phyloP scores from a whole-genome alignment of 2,113 vertebrate species.

The Hypomesus transpacificus region DNA sequence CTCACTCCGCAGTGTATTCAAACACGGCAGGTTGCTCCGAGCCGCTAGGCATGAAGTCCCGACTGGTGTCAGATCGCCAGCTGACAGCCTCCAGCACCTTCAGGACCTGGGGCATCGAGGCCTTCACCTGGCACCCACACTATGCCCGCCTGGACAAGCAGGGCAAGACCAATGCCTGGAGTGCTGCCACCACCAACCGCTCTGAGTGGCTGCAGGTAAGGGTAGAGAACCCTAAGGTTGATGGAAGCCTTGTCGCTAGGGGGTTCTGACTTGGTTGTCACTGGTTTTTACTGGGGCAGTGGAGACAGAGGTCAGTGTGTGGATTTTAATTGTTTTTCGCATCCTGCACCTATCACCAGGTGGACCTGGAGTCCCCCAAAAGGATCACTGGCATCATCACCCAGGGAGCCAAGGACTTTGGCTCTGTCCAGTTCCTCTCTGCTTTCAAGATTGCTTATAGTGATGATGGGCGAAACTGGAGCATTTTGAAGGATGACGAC shows the following conservation, averaged over 20 bases:
- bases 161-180: constrained; percentile 97
- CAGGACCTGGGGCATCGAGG: constrained; percentile 86
- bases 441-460: constrained; percentile 89
- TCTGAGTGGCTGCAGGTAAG: constrained; percentile 92
- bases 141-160: constrained; percentile 87
- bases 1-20: constrained; percentile 77
- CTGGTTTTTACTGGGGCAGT: background rate
- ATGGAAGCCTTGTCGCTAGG: background rate
- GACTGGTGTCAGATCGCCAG: constrained; percentile 77
- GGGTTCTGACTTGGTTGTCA: background rate
- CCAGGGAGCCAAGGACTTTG: constrained; percentile 95
- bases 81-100: constrained; percentile 87
- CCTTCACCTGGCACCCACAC: constrained; percentile 86
- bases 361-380: constrained; percentile 80
- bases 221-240: background rate
- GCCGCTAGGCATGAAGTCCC: constrained; percentile 88
- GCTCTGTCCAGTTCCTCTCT: constrained; percentile 85
- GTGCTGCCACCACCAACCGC: constrained; percentile 67
- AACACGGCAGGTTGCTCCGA: constrained; percentile 91
- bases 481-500: constrained; percentile 70
- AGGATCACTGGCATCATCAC: constrained; percentile 87
- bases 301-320: no score
- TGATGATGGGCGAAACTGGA: constrained; percentile 77
- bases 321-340: background rate
- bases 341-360: constrained; percentile 60